Percentiles rank a stretch among this genome's conserved stretches.
Evolutionary conservation across 2,888 invertebrate genomes (phyloP).

Genomic region (Acheta domesticus): DNA sequence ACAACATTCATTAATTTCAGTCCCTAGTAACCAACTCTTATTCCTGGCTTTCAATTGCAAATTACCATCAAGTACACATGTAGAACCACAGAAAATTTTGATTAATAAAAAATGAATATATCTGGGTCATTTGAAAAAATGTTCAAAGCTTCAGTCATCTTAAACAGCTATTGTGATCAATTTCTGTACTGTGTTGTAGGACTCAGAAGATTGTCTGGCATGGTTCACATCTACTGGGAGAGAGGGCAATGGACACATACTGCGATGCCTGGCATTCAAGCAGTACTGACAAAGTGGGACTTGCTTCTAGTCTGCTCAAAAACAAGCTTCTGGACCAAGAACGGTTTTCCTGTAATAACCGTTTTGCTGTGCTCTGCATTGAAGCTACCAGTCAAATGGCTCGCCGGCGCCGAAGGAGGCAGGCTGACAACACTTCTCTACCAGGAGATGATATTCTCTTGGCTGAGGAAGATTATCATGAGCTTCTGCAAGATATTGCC

Average conservation of each 20-base stretch:
- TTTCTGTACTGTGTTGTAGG: slow-evolving; percentile 53
- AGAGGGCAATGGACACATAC: slow-evolving; percentile 79
- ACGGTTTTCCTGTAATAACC: slow-evolving; percentile 79
- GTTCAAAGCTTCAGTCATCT: no score
- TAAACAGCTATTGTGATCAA: background rate
- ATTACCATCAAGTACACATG: no score
- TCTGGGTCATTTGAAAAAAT: no score
- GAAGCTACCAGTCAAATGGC: slow-evolving; percentile 69
- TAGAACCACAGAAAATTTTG: no score
- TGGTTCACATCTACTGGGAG: slow-evolving; percentile 81
- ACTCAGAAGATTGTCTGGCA: slow-evolving; percentile 95
- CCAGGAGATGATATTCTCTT: slow-evolving; percentile 32
- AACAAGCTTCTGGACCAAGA: slow-evolving; percentile 76
- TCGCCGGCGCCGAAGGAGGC: slow-evolving; percentile 46
- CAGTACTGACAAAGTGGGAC: slow-evolving; percentile 67
- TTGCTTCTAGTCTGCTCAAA: slow-evolving; percentile 75
- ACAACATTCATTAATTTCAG: no score
- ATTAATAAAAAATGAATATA: no score
- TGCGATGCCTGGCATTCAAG: slow-evolving; percentile 90
- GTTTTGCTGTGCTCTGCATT: slow-evolving; percentile 85
- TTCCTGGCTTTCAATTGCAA: no score
- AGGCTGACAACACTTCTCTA: slow-evolving; percentile 33
- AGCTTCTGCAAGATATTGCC: slow-evolving; percentile 32
- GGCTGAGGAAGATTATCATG: slow-evolving; percentile 38
- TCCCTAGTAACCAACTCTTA: no score